Evolutionary conservation across 2,888 invertebrate genomes (phyloP), one percentile per base, ranked within the genome.

Genomic region (Gordius sp.): DNA sequence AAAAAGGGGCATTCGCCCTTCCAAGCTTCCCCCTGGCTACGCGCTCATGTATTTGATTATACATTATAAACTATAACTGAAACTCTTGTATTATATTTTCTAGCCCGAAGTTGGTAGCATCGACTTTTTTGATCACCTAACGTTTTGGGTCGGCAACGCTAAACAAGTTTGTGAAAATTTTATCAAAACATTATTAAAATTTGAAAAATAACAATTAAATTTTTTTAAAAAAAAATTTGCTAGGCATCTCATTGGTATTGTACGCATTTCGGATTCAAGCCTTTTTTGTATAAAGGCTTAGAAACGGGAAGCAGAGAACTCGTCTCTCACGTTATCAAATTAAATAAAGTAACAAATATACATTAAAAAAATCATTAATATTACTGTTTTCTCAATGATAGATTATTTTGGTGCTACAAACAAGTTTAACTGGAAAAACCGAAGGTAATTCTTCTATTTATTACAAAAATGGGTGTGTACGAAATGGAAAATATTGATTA

Each of bases 91-190:
- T n/a, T n/a, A n/a, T n/a, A n/a, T n/a, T n/a, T n/a, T n/a, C n/a
- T n/a, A 61, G 69, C 75, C 87, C 2, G 75, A 77, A 59, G 76
- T 75, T 62, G 91, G 89, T 47, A 77, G 75, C 64, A 89, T 93
- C 68, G 68, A 87, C 2, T 75, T 77, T 58, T 97, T 93, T 67
- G 86, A 93, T 67, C 87, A 97, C 69, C 68, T 93, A 2, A 84
- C 80, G 20, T 86, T 87, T 67, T 87, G 85, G 79, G 93, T 97
- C 41, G 86, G 91, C 61, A 97, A 97, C 74, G 91, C 93, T 8
- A 91, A 91, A 71, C 93, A 93, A 77, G 84, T 82, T 69, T n/a
- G n/a, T n/a, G n/a, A n/a, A n/a, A n/a, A n/a, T n/a, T n/a, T n/a
- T n/a, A n/a, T n/a, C n/a, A n/a, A n/a, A n/a, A n/a, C n/a, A n/a